A percentile compares a stretch with the other conserved stretches of the same genome.
These are phyloP conservation scores for Acipenser oxyrinchus DNA, from an alignment of 2,797 vertebrate species.

Conservation along the genomic window DNA sequence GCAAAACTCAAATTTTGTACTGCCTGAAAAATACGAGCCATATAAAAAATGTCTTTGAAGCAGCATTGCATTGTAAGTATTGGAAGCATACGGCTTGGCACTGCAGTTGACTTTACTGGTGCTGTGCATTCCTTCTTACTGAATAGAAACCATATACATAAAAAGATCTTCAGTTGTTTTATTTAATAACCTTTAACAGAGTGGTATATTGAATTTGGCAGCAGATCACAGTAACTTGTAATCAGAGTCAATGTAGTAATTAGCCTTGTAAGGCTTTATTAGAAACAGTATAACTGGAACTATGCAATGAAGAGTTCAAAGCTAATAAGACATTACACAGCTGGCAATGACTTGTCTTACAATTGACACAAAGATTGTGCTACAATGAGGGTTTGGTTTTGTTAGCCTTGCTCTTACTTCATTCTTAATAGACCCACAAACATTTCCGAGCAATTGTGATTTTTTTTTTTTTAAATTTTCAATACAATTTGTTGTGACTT, in stretches of 20 bases:
- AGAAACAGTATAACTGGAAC: conserved; percentile 26
- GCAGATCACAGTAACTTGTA: conserved; percentile 42
- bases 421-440: no score
- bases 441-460: no score
- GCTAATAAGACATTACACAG: conserved; percentile 11
- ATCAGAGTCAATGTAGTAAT: conserved; percentile 41
- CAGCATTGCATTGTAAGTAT: neutral
- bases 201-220: conserved; percentile 33
- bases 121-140: conserved; percentile 1
- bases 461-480: no score
- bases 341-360: neutral
- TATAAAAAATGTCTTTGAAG: neutral
- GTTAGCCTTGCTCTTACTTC: no score
- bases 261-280: conserved; percentile 34
- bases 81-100: neutral
- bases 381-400: no score
- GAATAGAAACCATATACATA: conserved; percentile 5
- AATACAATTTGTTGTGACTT: no score
- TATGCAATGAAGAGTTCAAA: conserved; percentile 6
- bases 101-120: conserved; percentile 1
- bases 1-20: no score
- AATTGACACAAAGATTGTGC: neutral
- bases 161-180: conserved; percentile 14
- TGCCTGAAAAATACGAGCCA: neutral
- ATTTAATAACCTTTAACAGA: conserved; percentile 16